Evolutionary conservation across 2,113 vertebrate genomes (phyloP), one percentile per base, ranked within the genome.

Genomic region (Pampusana beccarii): DNA sequence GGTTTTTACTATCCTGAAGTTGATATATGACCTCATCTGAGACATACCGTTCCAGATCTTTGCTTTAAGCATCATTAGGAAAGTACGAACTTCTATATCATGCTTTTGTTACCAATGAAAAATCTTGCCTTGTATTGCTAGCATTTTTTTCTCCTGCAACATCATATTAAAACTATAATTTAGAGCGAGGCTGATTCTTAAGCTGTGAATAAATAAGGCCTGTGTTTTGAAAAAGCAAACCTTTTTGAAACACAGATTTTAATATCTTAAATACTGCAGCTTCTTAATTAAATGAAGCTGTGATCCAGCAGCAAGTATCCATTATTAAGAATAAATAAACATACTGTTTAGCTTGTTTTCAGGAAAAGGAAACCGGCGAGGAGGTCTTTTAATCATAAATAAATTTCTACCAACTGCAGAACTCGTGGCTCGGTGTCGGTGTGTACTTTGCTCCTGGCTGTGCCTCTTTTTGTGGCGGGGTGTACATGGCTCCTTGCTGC

Each of bases 1-100:
- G 90, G n/a, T 86, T 97, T 97, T 96, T 95, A 54, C 81, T 93
- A 78, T 90, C 93, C 95, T 94, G 96, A 97, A 97, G 89, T 94
- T 95, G 94, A 96, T 97, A 96, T 97, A 95, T 98, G 95, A 96
- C 95, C 97, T 98, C 86, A 96, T 95, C 79, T 94, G 80, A 95
- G 91, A 96, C 97, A 97, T 95, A 91, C 89, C 8, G 5, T 93
- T 97, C 94, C 95, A 95, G 86, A 93, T 92, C 92, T 97, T 97
- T 95, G 80, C 93, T 97, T 97, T 96, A 97, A 97, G 80, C 91
- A 94, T 98, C 96, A 97, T 98, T 98, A 97, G 82, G 86, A 95
- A 96, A 97, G 88, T 82, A 95, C 87, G 97, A 97, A 94, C 64
- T 96, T 70, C 67, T 86, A 89, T 92, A 95, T 86, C 78, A 92